phyloP scores from a whole-genome alignment of 2,888 invertebrate species.

The Minunthozetes semirufus region DNA sequence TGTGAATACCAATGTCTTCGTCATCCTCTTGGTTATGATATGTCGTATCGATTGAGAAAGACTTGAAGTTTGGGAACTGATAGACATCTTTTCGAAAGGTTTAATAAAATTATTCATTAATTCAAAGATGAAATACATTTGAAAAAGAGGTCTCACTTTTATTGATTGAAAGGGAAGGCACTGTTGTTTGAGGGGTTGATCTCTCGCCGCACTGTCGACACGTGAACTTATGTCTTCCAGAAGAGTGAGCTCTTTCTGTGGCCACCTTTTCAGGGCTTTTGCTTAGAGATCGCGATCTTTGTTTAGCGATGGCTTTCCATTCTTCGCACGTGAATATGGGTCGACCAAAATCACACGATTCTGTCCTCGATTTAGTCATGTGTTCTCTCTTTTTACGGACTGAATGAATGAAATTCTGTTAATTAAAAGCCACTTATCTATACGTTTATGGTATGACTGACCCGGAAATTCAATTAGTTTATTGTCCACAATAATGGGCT shows the following conservation, averaged over 20 bases:
- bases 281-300: slow-evolving; percentile 12
- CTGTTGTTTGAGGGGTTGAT: neutral
- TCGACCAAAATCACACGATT: neutral
- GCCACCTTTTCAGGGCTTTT: neutral
- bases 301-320: slow-evolving; percentile 7
- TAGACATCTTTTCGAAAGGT: neutral
- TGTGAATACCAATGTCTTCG: slow-evolving; percentile 58
- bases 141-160: neutral
- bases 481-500: too few relatives aligned
- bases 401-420: neutral
- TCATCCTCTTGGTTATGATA: slow-evolving; percentile 33
- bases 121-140: neutral
- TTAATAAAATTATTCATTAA: neutral
- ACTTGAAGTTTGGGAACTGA: slow-evolving; percentile 17
- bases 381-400: neutral
- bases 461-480: too few relatives aligned
- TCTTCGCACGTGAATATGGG: slow-evolving; percentile 22
- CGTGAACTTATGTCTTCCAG: slow-evolving; percentile 30
- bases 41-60: slow-evolving; percentile 30
- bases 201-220: slow-evolving; percentile 35
- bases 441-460: neutral
- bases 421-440: neutral
- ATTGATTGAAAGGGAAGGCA: slow-evolving; percentile 22
- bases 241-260: neutral
- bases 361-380: neutral